Conservation (phyloP, 35 echinoderm and acorn worm genomes). For the Amphiura filiformis region DNA sequence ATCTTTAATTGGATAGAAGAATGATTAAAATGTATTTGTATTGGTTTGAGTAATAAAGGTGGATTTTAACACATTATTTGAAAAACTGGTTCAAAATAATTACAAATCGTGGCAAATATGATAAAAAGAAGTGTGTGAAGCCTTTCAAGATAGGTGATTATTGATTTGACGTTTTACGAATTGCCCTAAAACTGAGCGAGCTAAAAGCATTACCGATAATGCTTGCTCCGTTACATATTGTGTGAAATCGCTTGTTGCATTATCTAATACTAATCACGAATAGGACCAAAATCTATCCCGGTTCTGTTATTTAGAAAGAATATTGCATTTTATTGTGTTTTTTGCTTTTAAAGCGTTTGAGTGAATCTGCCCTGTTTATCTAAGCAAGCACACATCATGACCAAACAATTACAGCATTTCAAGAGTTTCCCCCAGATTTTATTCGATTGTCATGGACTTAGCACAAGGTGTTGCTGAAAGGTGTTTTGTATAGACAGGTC, state of each 20-base stretch:
- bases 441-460: too few species aligned
- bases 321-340: neutral
- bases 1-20: too few species aligned
- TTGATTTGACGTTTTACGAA: neutral
- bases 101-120: neutral
- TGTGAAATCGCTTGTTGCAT: neutral
- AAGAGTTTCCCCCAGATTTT: too few species aligned
- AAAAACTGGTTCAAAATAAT: constrained; percentile 3
- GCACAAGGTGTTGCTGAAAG: too few species aligned
- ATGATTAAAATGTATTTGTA: too few species aligned
- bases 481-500: too few species aligned
- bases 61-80: neutral
- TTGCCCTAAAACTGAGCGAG: neutral
- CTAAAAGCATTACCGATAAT: constrained; percentile 11
- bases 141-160: neutral
- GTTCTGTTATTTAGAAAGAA: neutral
- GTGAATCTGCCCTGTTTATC: neutral
- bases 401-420: too few species aligned
- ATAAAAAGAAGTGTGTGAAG: constrained; percentile 4
- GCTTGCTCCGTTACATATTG: neutral
- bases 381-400: neutral
- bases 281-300: too few species aligned
- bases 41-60: too few species aligned
- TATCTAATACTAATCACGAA: neutral
- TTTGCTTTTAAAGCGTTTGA: neutral